Percentiles rank a stretch among this genome's conserved stretches.
Conservation (phyloP, 37 sponge, comb jelly and placozoan genomes). For the Agelas oroides region DNA sequence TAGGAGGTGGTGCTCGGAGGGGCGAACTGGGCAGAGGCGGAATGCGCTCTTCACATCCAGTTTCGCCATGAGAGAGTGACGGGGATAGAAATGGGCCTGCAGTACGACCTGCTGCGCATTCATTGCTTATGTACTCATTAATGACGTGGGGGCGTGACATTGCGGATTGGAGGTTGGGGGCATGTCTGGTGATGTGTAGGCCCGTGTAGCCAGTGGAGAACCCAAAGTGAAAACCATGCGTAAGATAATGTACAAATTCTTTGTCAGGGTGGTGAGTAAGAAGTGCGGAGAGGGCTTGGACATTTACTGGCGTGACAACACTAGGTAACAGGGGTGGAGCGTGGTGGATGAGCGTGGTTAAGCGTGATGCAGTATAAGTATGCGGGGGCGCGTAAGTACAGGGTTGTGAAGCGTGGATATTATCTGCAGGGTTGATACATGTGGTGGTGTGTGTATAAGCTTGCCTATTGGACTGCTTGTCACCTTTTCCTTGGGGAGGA, state of each 20-base stretch:
- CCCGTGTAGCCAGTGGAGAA: conserved; percentile 14
- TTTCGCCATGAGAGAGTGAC: neutral
- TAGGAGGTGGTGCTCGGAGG: conserved; percentile 1
- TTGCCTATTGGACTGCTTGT: too few relatives aligned
- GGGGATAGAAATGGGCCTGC: neutral
- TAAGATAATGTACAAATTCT: neutral
- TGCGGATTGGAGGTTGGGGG: neutral
- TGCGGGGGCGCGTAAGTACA: too few relatives aligned
- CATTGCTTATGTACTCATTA: neutral
- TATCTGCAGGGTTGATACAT: too few relatives aligned
- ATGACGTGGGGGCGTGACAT: neutral
- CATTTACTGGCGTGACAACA: neutral
- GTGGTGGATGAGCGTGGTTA: too few relatives aligned
- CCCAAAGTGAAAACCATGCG: neutral
- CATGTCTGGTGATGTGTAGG: neutral
- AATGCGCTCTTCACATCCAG: conserved; percentile 7
- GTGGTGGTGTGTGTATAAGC: too few relatives aligned
- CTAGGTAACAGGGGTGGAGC: neutral
- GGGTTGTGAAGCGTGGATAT: too few relatives aligned
- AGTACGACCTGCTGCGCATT: neutral
- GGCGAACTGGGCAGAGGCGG: conserved; percentile 16
- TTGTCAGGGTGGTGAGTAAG: neutral
- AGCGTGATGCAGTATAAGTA: too few relatives aligned
- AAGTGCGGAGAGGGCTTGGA: neutral
- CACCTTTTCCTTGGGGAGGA: too few relatives aligned